Evolutionary conservation across 2,113 vertebrate genomes (phyloP), one percentile per base, ranked within the genome.

Genomic region (Scomber scombrus): DNA sequence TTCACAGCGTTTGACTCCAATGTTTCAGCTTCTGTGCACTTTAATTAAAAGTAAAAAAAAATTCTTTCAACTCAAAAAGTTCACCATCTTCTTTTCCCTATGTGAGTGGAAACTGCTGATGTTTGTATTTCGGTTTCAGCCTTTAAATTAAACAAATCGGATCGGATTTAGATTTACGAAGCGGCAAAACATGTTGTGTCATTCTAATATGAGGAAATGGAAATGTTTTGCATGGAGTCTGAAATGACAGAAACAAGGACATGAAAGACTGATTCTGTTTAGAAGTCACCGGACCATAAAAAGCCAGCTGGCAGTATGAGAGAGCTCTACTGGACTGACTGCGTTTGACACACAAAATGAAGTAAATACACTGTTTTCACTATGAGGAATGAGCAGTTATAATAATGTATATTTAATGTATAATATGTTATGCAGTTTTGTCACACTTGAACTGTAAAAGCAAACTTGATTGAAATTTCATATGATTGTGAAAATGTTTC

Each of bases 401-500:
- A 16, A 46, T 6, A 12, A 23, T 45, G 13, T 31, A 34, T 3
- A 31, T 64, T 10, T n/a, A 19, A 34, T 6, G 31, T 8, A 40
- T 9, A 40, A 40, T 40, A 40, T 40, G 1, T 34, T 8, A 49
- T 16, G 18, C 4, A 4, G 16, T 58, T 58, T 29, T 10, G 29
- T 9, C 3, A 4, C 0, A 4, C 3, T 65, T 26, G 3, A 58
- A 12, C 5, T 23, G 45, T 14, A 15, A 18, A 2, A 51, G 16
- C 3, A 15, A 55, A 56, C 1, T 49, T 0, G 0, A 8, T 49
- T 0, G 0, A 8, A 12, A 21, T 12, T 6, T 40, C 13, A 3
- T 2, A 58, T 0, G 4, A 4, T 43, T 49, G 18, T 19, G 3
- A 60, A 63, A 77, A 63, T 5, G 65, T 71, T 78, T 71, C 66